These are phyloP conservation scores for Callinectes sapidus DNA, from an alignment of 2,888 invertebrate genomes.

Conservation along the genomic window DNA sequence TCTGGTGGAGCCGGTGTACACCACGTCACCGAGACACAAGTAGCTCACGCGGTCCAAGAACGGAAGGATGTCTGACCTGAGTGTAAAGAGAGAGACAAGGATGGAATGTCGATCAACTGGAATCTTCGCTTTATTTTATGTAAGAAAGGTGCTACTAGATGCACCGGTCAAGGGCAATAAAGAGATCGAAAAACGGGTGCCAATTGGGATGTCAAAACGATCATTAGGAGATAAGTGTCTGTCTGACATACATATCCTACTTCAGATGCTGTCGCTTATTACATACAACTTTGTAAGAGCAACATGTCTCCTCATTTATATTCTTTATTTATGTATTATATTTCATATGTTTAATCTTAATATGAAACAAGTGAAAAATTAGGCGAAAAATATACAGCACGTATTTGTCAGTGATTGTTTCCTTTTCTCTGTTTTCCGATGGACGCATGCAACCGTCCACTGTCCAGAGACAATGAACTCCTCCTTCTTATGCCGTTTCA, in stretches of 20 bases:
- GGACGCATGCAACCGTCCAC: not conserved
- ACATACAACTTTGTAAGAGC: too few species aligned
- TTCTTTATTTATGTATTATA: too few species aligned
- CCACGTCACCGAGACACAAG: conserved; percentile 92
- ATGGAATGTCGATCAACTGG: too few species aligned
- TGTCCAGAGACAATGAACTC: not conserved
- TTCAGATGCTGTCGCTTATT: too few species aligned
- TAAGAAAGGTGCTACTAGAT: too few species aligned
- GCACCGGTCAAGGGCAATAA: too few species aligned
- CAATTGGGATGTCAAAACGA: too few species aligned
- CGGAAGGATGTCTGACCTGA: conserved; percentile 90
- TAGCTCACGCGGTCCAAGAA: conserved; percentile 92
- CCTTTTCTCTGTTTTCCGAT: not conserved
- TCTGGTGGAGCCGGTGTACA: conserved; percentile 92
- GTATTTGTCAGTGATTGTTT: not conserved
- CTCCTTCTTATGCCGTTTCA: not conserved
- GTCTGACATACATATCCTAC: too few species aligned
- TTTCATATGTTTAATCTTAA: not conserved
- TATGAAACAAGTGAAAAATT: not conserved
- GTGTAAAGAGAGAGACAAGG: not conserved
- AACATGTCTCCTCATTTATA: too few species aligned
- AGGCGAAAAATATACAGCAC: not conserved
- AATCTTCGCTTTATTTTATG: too few species aligned
- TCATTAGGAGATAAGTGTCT: too few species aligned
- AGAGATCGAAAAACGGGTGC: too few species aligned